These are phyloP conservation scores for Hymenopus coronatus DNA, from an alignment of 2,888 invertebrate species.

Conservation along the genomic window DNA sequence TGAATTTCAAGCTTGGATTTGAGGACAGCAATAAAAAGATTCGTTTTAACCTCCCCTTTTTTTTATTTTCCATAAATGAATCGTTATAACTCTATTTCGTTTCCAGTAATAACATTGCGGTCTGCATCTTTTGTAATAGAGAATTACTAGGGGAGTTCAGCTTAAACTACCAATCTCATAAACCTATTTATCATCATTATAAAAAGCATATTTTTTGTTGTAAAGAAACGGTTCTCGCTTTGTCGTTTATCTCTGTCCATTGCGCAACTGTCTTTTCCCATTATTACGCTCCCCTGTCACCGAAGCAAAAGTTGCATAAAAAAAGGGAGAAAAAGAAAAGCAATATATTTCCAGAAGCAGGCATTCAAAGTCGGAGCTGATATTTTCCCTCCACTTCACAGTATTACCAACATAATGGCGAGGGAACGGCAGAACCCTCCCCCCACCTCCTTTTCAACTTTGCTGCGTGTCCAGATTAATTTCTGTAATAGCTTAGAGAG, in stretches of 20 bases:
- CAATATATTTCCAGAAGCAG: not conserved
- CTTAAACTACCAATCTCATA: not conserved
- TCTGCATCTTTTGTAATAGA: not conserved
- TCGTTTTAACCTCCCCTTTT: not conserved
- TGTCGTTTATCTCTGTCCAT: not conserved
- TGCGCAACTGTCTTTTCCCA: not conserved
- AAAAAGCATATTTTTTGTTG: not conserved
- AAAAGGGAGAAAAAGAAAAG: not conserved
- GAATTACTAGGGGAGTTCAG: not conserved
- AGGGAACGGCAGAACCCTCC: not conserved
- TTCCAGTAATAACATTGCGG: not conserved
- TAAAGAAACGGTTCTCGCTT: not conserved
- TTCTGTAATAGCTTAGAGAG: not conserved
- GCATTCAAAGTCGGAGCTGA: conserved; percentile 5
- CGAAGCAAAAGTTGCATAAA: not conserved
- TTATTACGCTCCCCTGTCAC: not conserved
- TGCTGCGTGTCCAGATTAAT: not conserved
- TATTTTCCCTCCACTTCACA: not conserved
- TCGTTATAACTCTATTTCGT: not conserved
- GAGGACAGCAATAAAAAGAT: not conserved
- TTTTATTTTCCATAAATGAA: not conserved
- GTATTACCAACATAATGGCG: not conserved
- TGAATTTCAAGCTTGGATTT: not conserved
- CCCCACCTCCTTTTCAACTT: not conserved
- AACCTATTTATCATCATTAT: not conserved